Percentiles rank a stretch among this genome's conserved stretches.
These are phyloP conservation scores for Wasmannia auropunctata DNA, from an alignment of 1,140 invertebrate species.

Conservation along the genomic window DNA sequence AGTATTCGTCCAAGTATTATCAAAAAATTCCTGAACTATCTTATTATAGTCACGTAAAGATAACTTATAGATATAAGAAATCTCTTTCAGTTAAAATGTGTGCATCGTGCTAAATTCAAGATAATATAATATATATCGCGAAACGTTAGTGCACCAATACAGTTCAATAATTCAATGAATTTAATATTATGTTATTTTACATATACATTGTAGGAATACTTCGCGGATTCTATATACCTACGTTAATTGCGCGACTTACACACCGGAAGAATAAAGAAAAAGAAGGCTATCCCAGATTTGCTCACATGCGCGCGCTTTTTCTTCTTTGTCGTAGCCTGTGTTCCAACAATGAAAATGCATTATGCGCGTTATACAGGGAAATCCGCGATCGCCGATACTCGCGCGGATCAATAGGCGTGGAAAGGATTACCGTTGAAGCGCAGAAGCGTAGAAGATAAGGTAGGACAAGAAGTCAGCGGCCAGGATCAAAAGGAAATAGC, in stretches of 20 bases:
- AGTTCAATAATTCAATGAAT: background rate
- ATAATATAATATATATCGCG: background rate
- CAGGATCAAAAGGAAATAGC: slow-evolving; percentile 52
- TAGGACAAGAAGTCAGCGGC: slow-evolving; percentile 53
- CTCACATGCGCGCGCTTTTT: slow-evolving; percentile 5
- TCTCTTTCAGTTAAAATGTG: background rate
- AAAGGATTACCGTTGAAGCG: slow-evolving; percentile 67
- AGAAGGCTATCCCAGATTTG: background rate
- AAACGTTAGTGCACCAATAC: background rate
- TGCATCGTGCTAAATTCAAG: background rate
- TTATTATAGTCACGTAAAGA: background rate
- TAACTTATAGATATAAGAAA: background rate
- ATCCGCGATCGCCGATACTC: slow-evolving; percentile 38
- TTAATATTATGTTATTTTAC: background rate
- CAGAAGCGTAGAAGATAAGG: slow-evolving; percentile 58
- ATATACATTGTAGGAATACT: background rate
- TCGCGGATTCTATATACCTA: background rate
- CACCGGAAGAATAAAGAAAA: slow-evolving; percentile 26
- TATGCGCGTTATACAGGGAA: slow-evolving; percentile 48
- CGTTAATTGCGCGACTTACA: background rate
- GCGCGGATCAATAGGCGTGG: background rate
- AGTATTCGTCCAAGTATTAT: background rate
- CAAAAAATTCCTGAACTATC: background rate
- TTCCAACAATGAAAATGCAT: slow-evolving; percentile 49
- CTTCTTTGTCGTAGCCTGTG: slow-evolving; percentile 1